Base-by-base conservation (phyloP, 2,797 vertebrate species). In the Fringilla coelebs region DNA sequence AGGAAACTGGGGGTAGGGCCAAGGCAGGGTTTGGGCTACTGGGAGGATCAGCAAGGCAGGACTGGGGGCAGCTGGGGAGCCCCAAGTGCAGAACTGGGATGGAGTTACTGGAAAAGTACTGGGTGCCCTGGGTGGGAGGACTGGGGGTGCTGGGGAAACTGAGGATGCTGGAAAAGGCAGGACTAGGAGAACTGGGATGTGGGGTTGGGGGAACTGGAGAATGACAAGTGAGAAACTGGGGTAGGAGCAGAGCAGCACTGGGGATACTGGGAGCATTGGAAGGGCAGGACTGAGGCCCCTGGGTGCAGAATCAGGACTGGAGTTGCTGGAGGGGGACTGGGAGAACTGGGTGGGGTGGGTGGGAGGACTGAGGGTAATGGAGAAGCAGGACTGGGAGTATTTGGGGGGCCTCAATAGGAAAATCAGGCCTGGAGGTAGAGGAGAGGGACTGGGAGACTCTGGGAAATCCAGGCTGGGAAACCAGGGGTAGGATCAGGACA, bases 41-140 rank as follows among this genome's bases (percentile, higher is more conserved):
- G 49, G 67, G 55, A 49, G 48, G 32, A 9, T 13, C 6, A 41
- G 17, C 10, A 1, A 28, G 49, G 26, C 20, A 19, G 29, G 25
- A 16, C 4, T 1, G 2, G 21, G 26, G 16, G 13, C 9, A 15
- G 14, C 19, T 7, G 12, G 14, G 21, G 7, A 17, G 5, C 6
- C 17, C 10, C 1, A 3, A 26, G 3, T 18, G 71, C 29, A 25
- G 14, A 48, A 40, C 25, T 45, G 40, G 49, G 60, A 31, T 1
- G 7, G 43, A 26, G 7, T 20, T 32, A 15, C 14, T 63, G 74
- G 48, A 24, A 14, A 18, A 52, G 24, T 17, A 45, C n/a, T 34
- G 74, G 26, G 26, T 55, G 54, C 9, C 54, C 22, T n/a, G 22
- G 5, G 32, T 38, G 32, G 28, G 32, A 34, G 60, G 7, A 18